These are phyloP conservation scores for Augochlorella aurata DNA, from an alignment of 2,888 invertebrate genomes.

Conservation along the genomic window DNA sequence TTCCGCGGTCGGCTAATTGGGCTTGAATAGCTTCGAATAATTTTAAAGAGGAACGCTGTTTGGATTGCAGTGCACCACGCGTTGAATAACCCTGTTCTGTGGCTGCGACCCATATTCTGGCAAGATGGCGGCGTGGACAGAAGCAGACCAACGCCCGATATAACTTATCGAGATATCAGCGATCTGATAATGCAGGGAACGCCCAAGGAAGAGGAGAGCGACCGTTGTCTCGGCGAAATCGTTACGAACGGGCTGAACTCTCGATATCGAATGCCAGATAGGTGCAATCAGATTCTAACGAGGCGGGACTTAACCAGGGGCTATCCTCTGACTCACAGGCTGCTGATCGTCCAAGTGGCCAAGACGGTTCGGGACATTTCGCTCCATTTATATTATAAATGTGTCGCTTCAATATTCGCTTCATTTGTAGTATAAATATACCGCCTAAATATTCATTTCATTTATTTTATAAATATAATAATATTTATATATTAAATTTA, in stretches of 20 bases:
- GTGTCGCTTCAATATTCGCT: no score
- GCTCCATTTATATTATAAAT: not conserved
- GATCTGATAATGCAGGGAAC: conserved; percentile 67
- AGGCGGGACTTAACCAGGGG: conserved; percentile 71
- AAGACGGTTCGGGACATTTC: conserved; percentile 66
- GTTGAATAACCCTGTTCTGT: conserved; percentile 68
- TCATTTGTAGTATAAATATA: no score
- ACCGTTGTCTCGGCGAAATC: conserved; percentile 69
- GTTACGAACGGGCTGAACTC: conserved; percentile 37
- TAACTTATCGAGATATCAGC: conserved; percentile 34
- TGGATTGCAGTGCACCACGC: conserved; percentile 45
- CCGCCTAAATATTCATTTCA: no score
- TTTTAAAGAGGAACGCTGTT: no score
- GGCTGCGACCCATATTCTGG: conserved; percentile 73
- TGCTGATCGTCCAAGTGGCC: conserved; percentile 77
- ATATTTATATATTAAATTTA: no score
- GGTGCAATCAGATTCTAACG: conserved; percentile 67
- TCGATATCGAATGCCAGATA: conserved; percentile 61
- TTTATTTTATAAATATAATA: no score
- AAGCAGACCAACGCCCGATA: conserved; percentile 13
- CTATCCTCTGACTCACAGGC: conserved; percentile 80
- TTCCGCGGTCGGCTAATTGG: no score
- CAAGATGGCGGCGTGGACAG: conserved; percentile 61
- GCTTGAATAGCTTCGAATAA: no score
- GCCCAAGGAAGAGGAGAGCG: conserved; percentile 72